Percentiles rank a stretch among this genome's conserved stretches.
These are phyloP conservation scores for Drosophila seguyi DNA, from an alignment of 1,140 invertebrate genomes.

Conservation along the genomic window DNA sequence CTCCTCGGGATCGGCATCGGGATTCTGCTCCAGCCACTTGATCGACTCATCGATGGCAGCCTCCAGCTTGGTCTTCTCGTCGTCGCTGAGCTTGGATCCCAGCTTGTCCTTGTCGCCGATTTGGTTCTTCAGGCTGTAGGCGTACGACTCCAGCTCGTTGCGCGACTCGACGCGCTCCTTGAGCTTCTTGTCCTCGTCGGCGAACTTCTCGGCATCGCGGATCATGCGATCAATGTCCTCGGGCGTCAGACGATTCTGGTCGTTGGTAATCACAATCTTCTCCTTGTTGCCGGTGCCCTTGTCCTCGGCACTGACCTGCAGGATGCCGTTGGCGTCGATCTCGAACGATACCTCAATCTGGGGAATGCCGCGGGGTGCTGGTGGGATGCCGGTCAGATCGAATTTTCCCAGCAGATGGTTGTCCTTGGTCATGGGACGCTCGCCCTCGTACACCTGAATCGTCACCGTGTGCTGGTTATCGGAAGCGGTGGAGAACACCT, in stretches of 20 bases:
- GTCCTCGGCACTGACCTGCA: conserved; percentile 98
- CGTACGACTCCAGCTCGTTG: conserved; percentile 98
- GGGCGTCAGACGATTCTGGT: conserved; percentile 97
- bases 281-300: conserved; percentile 99
- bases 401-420: conserved; percentile 99
- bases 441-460: conserved; percentile 99
- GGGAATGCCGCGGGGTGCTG: conserved; percentile 98
- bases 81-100: conserved; percentile 94
- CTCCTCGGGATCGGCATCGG: conserved; percentile 96
- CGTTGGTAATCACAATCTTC: conserved; percentile 99
- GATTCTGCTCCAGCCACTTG: conserved; percentile 98
- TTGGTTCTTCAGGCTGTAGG: conserved; percentile 99
- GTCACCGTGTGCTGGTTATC: conserved; percentile 99
- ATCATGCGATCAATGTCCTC: conserved; percentile 99
- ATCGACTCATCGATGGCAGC: conserved; percentile 98
- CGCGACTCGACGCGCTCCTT: conserved; percentile 98
- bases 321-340: conserved; percentile 99
- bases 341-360: conserved; percentile 99
- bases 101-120: conserved; percentile 99
- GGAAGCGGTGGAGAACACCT: conserved; percentile 99
- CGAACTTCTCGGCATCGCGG: conserved; percentile 99
- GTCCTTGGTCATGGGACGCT: conserved; percentile 99
- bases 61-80: conserved; percentile 98
- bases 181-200: conserved; percentile 98
- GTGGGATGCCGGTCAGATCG: conserved; percentile 98